phyloP scores from a whole-genome alignment of 2,797 vertebrate species.

The Gallirallus australis region DNA sequence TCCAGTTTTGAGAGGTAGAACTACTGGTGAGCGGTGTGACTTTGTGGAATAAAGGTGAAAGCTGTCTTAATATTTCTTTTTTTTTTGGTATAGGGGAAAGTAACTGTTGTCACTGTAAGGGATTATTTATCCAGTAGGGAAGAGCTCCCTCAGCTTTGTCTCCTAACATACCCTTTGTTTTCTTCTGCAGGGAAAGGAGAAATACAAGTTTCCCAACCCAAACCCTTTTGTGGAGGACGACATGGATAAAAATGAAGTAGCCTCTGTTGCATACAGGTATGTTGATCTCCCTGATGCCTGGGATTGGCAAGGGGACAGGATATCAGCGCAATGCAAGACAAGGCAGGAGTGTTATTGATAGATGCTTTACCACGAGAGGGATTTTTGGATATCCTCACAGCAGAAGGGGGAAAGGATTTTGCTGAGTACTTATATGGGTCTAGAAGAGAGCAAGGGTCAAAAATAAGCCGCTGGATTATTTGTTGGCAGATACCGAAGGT shows the following conservation, averaged over 20 bases:
- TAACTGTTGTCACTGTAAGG: neutral
- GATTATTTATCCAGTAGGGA: neutral
- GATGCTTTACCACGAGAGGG: neutral
- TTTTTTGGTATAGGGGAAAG: neutral
- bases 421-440: neutral
- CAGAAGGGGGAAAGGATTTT: neutral
- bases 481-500: constrained; percentile 90
- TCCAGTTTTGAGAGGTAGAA: neutral
- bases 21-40: neutral
- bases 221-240: constrained; percentile 99
- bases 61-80: too few species aligned
- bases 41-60: neutral
- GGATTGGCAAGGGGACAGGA: neutral
- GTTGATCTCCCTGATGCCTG: neutral
- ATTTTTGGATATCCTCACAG: neutral
- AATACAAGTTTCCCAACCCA: constrained; percentile 91
- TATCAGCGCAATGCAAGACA: rapidly evolving
- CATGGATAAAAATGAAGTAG: constrained; percentile 96
- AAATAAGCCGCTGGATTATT: neutral
- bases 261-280: constrained; percentile 96
- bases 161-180: neutral
- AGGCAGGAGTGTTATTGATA: neutral
- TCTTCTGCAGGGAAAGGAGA: constrained; percentile 87
- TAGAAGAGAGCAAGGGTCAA: neutral
- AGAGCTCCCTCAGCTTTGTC: neutral